Evolutionary conservation across 2,888 invertebrate species (phyloP).

Genomic region (Dorcus parallelipipedus): DNA sequence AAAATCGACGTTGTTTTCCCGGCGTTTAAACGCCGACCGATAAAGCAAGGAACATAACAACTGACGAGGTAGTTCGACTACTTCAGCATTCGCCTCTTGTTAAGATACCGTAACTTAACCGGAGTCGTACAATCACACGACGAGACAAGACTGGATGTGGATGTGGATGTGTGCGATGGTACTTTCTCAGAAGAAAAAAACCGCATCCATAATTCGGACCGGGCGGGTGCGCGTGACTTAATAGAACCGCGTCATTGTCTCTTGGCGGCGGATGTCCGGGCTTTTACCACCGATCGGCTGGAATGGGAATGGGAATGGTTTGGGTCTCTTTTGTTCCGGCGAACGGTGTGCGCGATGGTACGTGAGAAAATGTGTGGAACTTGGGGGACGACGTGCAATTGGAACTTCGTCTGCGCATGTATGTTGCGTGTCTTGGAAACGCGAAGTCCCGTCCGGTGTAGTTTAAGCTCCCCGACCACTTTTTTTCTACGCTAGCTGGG

Average conservation of each 20-base stretch:
- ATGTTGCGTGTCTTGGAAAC: slow-evolving; percentile 1
- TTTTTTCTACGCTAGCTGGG: no score
- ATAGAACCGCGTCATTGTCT: no score
- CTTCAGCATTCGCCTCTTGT: slow-evolving; percentile 16
- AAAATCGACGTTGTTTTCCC: slow-evolving; percentile 1
- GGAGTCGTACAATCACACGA: slow-evolving; percentile 22
- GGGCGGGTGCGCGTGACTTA: background rate
- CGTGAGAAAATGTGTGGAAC: slow-evolving; percentile 10
- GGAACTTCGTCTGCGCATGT: slow-evolving; percentile 10
- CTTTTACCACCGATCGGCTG: no score
- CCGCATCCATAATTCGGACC: background rate
- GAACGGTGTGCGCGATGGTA: slow-evolving; percentile 5
- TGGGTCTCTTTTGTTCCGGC: background rate
- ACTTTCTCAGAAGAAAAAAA: slow-evolving; percentile 8
- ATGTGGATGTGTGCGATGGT: background rate
- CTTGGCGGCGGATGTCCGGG: no score
- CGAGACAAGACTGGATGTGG: slow-evolving; percentile 3
- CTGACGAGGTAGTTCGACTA: slow-evolving; percentile 2
- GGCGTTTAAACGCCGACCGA: slow-evolving; percentile 2
- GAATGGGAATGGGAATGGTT: no score
- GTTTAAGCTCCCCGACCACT: no score
- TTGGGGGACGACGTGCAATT: background rate
- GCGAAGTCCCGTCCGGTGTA: no score
- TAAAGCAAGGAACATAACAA: slow-evolving; percentile 7
- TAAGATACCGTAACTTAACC: slow-evolving; percentile 31